These are phyloP conservation scores for Heterodera filipjevi DNA, from an alignment of 2,888 invertebrate species.

Conservation along the genomic window DNA sequence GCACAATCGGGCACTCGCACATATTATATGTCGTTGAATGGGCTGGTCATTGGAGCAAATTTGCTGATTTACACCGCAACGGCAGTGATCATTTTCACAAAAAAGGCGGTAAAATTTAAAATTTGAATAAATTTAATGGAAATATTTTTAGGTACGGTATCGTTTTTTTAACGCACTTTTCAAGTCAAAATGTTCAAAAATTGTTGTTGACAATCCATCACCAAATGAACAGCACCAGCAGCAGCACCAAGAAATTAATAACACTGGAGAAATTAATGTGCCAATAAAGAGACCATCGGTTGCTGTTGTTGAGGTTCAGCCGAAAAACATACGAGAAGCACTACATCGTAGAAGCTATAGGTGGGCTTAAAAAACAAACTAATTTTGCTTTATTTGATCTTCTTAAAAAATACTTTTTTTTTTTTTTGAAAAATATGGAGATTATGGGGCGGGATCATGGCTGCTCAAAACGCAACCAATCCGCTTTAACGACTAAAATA, in stretches of 20 bases:
- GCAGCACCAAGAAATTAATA: background rate
- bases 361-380: no score
- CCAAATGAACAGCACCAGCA: background rate
- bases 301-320: background rate
- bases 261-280: background rate
- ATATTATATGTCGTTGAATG: conserved; percentile 6
- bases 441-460: no score
- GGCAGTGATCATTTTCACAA: conserved; percentile 15
- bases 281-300: no score
- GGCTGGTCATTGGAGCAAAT: conserved; percentile 2
- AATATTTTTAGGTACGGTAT: background rate
- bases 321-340: background rate
- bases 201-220: background rate
- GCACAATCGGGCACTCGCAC: conserved; percentile 21
- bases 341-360: background rate
- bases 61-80: conserved; percentile 15
- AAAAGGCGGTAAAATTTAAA: conserved; percentile 16
- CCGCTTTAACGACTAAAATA: no score
- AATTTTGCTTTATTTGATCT: no score
- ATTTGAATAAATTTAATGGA: background rate
- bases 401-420: no score
- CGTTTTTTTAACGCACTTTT: background rate
- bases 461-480: no score
- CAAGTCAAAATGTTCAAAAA: background rate
- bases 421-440: no score